A percentile compares a stretch with the other conserved stretches of the same genome.
Conservation (phyloP, 2,888 invertebrate genomes). For the Laspeyria flexula region DNA sequence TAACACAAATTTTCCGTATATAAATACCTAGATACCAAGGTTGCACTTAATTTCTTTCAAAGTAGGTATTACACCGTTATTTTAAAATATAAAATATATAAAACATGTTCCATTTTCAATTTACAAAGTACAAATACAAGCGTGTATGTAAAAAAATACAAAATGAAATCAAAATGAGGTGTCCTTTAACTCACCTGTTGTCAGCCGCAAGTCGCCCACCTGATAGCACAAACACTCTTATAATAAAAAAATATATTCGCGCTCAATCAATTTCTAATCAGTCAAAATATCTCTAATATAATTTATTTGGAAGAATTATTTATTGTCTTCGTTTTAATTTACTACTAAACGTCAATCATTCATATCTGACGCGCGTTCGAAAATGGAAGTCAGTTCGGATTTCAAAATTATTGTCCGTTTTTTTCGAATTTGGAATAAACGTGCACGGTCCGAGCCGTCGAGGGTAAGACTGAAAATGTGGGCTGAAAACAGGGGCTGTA, state of each 20-base stretch:
- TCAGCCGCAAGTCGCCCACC: constrained; percentile 37
- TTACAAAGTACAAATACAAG: too few species aligned
- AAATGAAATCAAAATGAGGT: too few species aligned
- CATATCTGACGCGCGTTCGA: constrained; percentile 51
- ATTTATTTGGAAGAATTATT: constrained; percentile 17
- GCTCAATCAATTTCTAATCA: constrained; percentile 23
- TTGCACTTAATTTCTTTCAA: too few species aligned
- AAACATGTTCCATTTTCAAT: too few species aligned
- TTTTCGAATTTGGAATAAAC: constrained; percentile 31
- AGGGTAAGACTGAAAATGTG: constrained; percentile 71
- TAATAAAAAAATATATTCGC: constrained; percentile 34
- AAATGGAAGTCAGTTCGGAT: constrained; percentile 44
- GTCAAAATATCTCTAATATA: constrained; percentile 11
- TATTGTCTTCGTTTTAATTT: constrained; percentile 35
- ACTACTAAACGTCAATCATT: constrained; percentile 51
- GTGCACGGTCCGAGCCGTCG: constrained; percentile 49
- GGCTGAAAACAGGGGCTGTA: constrained; percentile 74
- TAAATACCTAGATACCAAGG: too few species aligned
- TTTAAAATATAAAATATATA: too few species aligned
- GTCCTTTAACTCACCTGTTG: constrained; percentile 56
- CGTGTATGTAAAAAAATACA: too few species aligned
- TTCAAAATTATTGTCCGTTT: constrained; percentile 50
- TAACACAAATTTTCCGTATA: too few species aligned
- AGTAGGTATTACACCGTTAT: too few species aligned
- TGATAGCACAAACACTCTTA: constrained; percentile 46